These are phyloP conservation scores for Ophion obscuratus DNA, from an alignment of 2,888 invertebrate species.

Conservation along the genomic window DNA sequence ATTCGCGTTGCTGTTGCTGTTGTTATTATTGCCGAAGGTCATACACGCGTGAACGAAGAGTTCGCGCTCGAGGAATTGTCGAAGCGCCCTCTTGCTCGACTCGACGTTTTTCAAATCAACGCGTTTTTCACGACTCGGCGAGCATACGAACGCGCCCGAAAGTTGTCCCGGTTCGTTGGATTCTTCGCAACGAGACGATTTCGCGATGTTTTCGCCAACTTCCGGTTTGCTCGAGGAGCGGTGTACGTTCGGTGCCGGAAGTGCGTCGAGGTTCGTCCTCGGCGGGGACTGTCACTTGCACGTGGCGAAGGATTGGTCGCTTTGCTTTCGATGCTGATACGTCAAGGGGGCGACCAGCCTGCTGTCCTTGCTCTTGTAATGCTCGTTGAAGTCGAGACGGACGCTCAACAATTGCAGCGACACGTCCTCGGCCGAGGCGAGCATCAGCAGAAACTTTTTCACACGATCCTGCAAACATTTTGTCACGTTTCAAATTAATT, in stretches of 20 bases:
- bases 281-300: constrained; percentile 77
- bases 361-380: constrained; percentile 93
- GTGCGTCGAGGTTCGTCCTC: no score
- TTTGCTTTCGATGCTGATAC: constrained; percentile 82
- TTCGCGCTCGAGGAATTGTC: constrained; percentile 73
- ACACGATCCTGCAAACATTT: constrained; percentile 89
- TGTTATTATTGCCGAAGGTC: constrained; percentile 63
- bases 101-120: constrained; percentile 72
- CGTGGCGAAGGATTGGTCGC: constrained; percentile 77
- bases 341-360: constrained; percentile 88
- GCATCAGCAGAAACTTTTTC: constrained; percentile 92
- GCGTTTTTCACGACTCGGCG: constrained; percentile 52
- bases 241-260: neutral
- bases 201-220: no score
- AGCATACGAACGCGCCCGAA: constrained; percentile 39
- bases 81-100: constrained; percentile 70
- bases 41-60: constrained; percentile 68
- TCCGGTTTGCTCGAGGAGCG: no score
- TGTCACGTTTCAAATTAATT: constrained; percentile 2
- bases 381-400: constrained; percentile 97
- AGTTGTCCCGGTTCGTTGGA: constrained; percentile 58
- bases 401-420: constrained; percentile 96
- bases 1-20: constrained; percentile 18
- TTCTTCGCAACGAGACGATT: neutral
- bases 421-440: constrained; percentile 93